A percentile compares a stretch with the other conserved stretches of the same genome.
Conservation (phyloP, 2,888 invertebrate genomes). For the Agonopterix alstromeriana region DNA sequence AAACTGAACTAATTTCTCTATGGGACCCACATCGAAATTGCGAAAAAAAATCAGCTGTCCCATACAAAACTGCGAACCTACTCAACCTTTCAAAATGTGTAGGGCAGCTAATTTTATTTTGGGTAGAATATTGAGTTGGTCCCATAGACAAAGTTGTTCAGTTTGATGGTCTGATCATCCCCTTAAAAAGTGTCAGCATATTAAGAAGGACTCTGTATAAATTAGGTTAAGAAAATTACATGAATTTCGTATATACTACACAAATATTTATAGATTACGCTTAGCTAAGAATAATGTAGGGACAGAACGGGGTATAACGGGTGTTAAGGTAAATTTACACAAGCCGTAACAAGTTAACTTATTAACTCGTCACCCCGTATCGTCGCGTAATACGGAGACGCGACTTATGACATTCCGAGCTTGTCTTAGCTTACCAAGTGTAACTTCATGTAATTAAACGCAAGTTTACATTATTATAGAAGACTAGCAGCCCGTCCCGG, state of each 20-base stretch:
- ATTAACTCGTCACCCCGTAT: conserved; percentile 63
- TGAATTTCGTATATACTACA: conserved; percentile 29
- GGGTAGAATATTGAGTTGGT: no score
- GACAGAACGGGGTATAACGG: conserved; percentile 52
- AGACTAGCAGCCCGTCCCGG: no score
- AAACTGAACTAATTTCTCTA: no score
- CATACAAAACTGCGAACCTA: no score
- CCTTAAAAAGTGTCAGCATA: no score
- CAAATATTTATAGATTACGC: conserved; percentile 62
- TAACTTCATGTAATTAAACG: not conserved
- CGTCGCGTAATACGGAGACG: conserved; percentile 18
- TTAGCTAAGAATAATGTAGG: conserved; percentile 68
- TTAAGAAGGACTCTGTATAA: no score
- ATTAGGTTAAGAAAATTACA: not conserved
- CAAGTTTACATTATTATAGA: not conserved
- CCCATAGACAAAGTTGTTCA: no score
- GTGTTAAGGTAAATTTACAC: conserved; percentile 73
- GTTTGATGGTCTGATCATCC: no score
- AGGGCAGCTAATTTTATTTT: no score
- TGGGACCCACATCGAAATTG: no score
- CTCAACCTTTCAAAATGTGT: no score
- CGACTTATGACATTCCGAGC: conserved; percentile 50
- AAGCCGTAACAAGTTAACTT: conserved; percentile 66
- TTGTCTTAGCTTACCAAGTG: not conserved
- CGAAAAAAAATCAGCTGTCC: no score